These are phyloP conservation scores for human DNA, from an alignment of 2,113 vertebrate genomes.

Conservation along the genomic window GRCh38 chr6:118669501-118670000, in stretches of 20 bases:
- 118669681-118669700: neutral
- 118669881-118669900: neutral
- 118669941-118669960: neutral
- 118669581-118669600: neutral
- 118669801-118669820: neutral
- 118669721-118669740: neutral
- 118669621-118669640: neutral
- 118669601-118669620: neutral
- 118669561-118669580: conserved; percentile 59
- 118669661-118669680: neutral
- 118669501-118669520: conserved; percentile 47
- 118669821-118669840: neutral
- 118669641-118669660: conserved; percentile 5
- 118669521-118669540: conserved; percentile 72
- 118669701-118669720: neutral
- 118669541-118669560: conserved; percentile 67
- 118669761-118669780: neutral
- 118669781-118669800: neutral
- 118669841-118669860: neutral
- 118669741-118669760: neutral
- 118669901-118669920: neutral
- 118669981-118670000: neutral
- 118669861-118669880: neutral
- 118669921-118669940: neutral
- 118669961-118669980: neutral